These are phyloP conservation scores for Dicaeum eximium DNA, from an alignment of 2,113 vertebrate species.

Conservation along the genomic window DNA sequence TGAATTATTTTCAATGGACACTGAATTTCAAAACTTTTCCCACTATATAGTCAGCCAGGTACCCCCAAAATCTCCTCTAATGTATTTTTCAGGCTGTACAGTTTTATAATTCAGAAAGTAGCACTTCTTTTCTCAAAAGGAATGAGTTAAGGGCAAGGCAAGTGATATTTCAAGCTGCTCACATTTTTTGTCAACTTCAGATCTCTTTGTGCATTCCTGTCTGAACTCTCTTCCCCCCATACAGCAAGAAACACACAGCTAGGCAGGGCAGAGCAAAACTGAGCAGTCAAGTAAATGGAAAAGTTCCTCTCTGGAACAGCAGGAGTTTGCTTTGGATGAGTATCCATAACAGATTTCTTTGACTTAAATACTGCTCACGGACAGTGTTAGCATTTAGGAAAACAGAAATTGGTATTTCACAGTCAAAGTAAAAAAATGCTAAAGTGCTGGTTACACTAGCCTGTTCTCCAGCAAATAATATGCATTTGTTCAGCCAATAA, in stretches of 20 bases:
- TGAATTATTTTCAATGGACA: not conserved
- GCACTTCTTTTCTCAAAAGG: not conserved
- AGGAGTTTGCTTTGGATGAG: not conserved
- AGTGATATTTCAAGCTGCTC: not conserved
- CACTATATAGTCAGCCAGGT: not conserved
- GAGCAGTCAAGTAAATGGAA: not conserved
- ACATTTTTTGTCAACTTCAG: not conserved
- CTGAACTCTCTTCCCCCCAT: not conserved
- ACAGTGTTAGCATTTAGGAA: not conserved
- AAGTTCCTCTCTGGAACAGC: not conserved
- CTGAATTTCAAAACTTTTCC: not conserved
- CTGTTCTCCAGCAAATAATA: not conserved
- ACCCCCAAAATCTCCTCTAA: not conserved
- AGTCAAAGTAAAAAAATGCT: not conserved
- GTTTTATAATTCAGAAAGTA: not conserved
- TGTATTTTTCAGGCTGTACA: not conserved
- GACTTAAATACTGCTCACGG: not conserved
- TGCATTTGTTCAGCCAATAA: not conserved
- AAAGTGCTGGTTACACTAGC: not conserved
- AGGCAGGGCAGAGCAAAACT: not conserved
- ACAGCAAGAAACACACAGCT: not conserved
- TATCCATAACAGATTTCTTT: not conserved
- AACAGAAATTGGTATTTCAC: not conserved
- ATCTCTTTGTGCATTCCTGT: not conserved
- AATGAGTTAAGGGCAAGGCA: not conserved